Base-by-base conservation (phyloP, 2,797 vertebrate species). In the Rhynchotus rufescens region DNA sequence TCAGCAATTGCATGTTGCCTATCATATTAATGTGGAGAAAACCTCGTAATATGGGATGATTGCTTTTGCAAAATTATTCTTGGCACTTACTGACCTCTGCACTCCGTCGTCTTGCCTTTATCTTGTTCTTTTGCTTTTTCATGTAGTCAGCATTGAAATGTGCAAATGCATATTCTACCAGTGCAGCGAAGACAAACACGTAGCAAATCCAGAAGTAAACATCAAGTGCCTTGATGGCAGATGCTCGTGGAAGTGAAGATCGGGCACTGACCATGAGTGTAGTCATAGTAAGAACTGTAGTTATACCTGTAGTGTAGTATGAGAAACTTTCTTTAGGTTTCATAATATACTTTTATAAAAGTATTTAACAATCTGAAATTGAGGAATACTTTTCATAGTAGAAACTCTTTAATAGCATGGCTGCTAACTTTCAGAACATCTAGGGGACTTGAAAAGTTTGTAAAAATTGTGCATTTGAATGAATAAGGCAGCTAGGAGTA, bases 131-230 rank as follows among this genome's bases (percentile, higher is more conserved):
- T 75, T 99, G 98, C 96, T 99, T 99, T 95, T 98, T 99, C 95
- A 99, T 98, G 98, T 98, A 99, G 98, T 99, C 99, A 0, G 99
- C 99, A 2, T 99, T 99, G 98, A 99, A 99, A 97, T 99, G 99
- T 40, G 99, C 99, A 36, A 99, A 99, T 72, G 99, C 99, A 0
- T 99, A 99, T 94, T 99, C 99, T 17, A 99, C 99, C 95, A 99
- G 97, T 0, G 99, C 99, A 0, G 99, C 99, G 0, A 99, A 99
- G 91, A 99, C 99, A 64, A 99, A 99, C 64, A 99, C 99, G 0
- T 99, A 99, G 90, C 99, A 99, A 96, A 99, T 99, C 98, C 99
- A 99, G 98, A 99, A 99, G 97, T 99, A 99, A 80, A 99, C 99
- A 1, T 99, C 99, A 78, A 99, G 93, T 0, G 99, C 99, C 96